Conservation (phyloP, 2,797 vertebrate genomes). For the Sus cebifrons region DNA sequence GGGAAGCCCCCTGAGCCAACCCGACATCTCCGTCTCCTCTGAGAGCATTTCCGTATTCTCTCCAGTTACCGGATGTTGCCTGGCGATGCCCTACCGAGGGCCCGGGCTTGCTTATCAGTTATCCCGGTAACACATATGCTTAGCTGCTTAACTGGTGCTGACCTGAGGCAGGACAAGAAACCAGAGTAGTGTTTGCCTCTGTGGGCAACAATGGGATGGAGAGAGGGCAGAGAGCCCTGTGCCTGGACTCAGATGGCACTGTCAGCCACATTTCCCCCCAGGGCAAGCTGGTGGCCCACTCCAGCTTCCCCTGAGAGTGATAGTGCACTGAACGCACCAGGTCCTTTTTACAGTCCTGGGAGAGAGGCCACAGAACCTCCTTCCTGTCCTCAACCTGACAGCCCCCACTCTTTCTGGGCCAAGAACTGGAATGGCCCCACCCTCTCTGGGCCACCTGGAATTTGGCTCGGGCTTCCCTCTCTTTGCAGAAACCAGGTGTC, state of each 20-base stretch:
- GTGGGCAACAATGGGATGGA: background rate
- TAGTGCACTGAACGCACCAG: background rate
- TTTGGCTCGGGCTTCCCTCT: background rate
- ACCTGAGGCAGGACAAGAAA: conserved; percentile 48
- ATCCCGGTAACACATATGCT: background rate
- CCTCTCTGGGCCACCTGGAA: background rate
- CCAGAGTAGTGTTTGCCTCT: background rate
- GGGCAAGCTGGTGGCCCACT: background rate
- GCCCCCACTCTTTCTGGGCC: conserved; percentile 37
- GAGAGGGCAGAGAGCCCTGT: background rate
- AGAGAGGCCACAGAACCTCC: conserved; percentile 49
- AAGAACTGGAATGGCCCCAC: background rate
- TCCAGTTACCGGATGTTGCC: background rate
- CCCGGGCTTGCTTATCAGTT: background rate
- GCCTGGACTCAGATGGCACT: background rate
- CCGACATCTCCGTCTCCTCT: background rate
- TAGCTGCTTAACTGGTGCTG: conserved; percentile 66
- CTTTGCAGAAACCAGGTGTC: conserved; percentile 21
- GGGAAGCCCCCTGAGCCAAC: background rate
- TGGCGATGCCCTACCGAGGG: background rate
- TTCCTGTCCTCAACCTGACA: background rate
- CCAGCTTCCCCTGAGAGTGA: background rate
- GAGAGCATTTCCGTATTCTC: background rate
- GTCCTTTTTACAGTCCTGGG: background rate
- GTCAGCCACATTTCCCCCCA: background rate